Conservation (phyloP, 2,113 vertebrate genomes). For the Noturus placidus region DNA sequence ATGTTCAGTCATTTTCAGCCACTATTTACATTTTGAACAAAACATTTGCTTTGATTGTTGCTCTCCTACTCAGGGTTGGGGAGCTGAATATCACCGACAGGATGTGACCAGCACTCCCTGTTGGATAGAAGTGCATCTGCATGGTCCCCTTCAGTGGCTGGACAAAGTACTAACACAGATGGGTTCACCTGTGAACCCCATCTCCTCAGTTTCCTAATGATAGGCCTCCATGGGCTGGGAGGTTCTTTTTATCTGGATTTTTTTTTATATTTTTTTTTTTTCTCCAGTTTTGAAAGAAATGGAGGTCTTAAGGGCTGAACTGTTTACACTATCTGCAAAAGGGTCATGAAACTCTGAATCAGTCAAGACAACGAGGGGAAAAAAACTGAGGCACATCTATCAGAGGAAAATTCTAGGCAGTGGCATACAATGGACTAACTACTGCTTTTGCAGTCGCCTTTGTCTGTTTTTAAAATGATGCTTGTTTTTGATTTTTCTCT, state of each 20-base stretch:
- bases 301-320: slow-evolving; percentile 71
- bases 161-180: slow-evolving; percentile 99
- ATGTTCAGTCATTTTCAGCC: background rate
- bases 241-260: slow-evolving; percentile 45
- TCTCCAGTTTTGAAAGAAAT: slow-evolving; percentile 68
- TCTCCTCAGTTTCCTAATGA: slow-evolving; percentile 97
- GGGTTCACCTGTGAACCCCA: slow-evolving; percentile 96
- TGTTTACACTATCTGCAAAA: slow-evolving; percentile 76
- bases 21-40: background rate
- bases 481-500: slow-evolving; percentile 55
- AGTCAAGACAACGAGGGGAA: slow-evolving; percentile 55
- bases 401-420: slow-evolving; percentile 56
- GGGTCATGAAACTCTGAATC: slow-evolving; percentile 59
- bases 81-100: slow-evolving; percentile 94
- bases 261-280: slow-evolving; percentile 40
- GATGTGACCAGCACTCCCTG: slow-evolving; percentile 97
- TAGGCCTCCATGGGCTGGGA: slow-evolving; percentile 54
- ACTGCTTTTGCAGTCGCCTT: slow-evolving; percentile 61
- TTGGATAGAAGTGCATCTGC: slow-evolving; percentile 98
- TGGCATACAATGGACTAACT: slow-evolving; percentile 64
- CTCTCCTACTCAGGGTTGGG: slow-evolving; percentile 83
- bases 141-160: slow-evolving; percentile 96
- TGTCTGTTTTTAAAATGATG: slow-evolving; percentile 58
- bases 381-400: slow-evolving; percentile 50
- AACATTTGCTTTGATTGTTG: background rate